Percentiles rank a stretch among this genome's conserved stretches.
phyloP scores from a whole-genome alignment of 2,888 invertebrate genomes.

The Pheosia gnoma region DNA sequence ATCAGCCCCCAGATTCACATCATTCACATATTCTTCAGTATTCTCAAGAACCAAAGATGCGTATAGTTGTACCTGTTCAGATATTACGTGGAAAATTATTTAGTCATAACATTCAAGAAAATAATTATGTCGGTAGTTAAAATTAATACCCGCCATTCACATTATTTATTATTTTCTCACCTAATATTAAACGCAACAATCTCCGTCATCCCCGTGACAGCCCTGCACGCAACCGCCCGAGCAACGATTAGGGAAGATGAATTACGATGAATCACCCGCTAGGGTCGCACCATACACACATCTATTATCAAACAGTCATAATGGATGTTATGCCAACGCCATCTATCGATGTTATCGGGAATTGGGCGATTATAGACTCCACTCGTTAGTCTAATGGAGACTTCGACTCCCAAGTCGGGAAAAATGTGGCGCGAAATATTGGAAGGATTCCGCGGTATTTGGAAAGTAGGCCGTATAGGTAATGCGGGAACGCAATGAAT shows the following conservation, averaged over 20 bases:
- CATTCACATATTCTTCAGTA: no score
- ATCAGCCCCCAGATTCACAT: no score
- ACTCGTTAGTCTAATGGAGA: constrained; percentile 23
- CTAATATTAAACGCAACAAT: neutral
- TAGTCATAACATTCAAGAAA: no score
- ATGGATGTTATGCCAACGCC: constrained; percentile 21
- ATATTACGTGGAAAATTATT: no score
- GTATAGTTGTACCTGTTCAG: no score
- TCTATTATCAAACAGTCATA: constrained; percentile 35
- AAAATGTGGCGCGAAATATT: neutral
- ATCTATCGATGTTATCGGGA: constrained; percentile 20
- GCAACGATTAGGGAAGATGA: constrained; percentile 58
- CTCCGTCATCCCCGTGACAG: constrained; percentile 18
- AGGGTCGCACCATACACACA: constrained; percentile 37
- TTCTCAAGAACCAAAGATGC: no score
- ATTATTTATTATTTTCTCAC: neutral
- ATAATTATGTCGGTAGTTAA: no score
- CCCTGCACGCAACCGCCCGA: constrained; percentile 26
- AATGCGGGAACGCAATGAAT: neutral
- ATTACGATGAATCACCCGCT: constrained; percentile 58
- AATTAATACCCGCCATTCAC: neutral
- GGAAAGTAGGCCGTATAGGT: neutral
- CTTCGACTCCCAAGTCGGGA: constrained; percentile 17
- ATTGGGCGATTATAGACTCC: constrained; percentile 15
- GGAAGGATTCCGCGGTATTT: neutral